Evolutionary conservation across 2,888 invertebrate species (phyloP).

Genomic region (Drosophila incognita): DNA sequence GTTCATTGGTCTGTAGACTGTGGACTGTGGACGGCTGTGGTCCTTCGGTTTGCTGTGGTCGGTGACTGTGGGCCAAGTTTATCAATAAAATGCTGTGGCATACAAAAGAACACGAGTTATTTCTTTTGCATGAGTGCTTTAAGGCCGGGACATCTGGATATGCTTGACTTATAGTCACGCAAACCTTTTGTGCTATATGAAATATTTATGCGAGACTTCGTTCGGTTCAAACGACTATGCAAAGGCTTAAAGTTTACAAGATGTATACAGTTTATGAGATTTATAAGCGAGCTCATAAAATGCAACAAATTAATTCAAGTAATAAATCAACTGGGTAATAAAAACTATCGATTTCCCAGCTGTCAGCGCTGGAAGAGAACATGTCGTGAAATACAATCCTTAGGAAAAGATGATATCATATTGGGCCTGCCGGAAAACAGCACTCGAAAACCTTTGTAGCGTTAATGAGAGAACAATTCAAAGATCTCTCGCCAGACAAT

Average conservation of each 20-base stretch:
- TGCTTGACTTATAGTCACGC: slow-evolving; percentile 64
- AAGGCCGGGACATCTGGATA: slow-evolving; percentile 51
- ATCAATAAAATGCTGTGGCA: slow-evolving; percentile 78
- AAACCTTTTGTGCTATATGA: slow-evolving; percentile 64
- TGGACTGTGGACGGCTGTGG: slow-evolving; percentile 22
- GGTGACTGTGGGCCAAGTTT: slow-evolving; percentile 60
- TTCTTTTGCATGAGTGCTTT: slow-evolving; percentile 74
- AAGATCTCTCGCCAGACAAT: slow-evolving; percentile 35
- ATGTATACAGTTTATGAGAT: not conserved
- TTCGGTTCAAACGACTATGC: slow-evolving; percentile 35
- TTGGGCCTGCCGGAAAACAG: slow-evolving; percentile 56
- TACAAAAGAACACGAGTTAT: slow-evolving; percentile 75
- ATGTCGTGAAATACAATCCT: slow-evolving; percentile 54
- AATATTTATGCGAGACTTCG: slow-evolving; percentile 50
- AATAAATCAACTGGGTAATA: slow-evolving; percentile 44
- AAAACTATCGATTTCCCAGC: slow-evolving; percentile 40
- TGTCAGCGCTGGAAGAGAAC: slow-evolving; percentile 42
- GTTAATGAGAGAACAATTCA: slow-evolving; percentile 43
- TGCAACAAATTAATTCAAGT: slow-evolving; percentile 15
- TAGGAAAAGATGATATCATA: slow-evolving; percentile 13
- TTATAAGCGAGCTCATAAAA: slow-evolving; percentile 9
- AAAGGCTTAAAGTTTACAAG: slow-evolving; percentile 17
- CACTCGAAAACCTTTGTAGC: slow-evolving; percentile 53
- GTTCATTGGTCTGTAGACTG: slow-evolving; percentile 25
- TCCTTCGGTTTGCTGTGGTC: slow-evolving; percentile 47